A percentile compares a stretch with the other conserved stretches of the same genome.
These are phyloP conservation scores for Cryptocephalus moraei DNA, from an alignment of 2,888 invertebrate species.

Conservation along the genomic window DNA sequence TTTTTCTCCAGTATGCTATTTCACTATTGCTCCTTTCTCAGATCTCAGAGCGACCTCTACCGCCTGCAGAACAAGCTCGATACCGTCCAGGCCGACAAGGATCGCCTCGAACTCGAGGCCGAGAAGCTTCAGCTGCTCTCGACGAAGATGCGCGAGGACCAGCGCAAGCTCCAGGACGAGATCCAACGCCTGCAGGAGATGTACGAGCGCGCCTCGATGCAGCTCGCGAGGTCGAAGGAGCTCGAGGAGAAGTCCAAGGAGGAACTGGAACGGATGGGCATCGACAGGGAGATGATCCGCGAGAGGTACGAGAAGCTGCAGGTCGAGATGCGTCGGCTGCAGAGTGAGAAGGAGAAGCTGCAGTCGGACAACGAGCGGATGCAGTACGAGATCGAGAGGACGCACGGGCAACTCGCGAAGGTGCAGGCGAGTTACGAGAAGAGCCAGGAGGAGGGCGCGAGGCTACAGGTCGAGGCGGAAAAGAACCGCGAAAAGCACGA, in stretches of 20 bases:
- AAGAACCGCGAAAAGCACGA: slow-evolving; percentile 88
- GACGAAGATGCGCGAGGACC: slow-evolving; percentile 74
- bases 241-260: slow-evolving; percentile 85
- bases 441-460: slow-evolving; percentile 79
- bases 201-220: slow-evolving; percentile 78
- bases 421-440: slow-evolving; percentile 78
- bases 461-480: slow-evolving; percentile 78
- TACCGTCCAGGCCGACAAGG: slow-evolving; percentile 77
- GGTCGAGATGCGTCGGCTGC: slow-evolving; percentile 70
- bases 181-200: slow-evolving; percentile 76
- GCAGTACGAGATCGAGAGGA: slow-evolving; percentile 76
- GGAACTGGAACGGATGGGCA: slow-evolving; percentile 63
- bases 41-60: slow-evolving; percentile 83
- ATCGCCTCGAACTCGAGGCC: slow-evolving; percentile 72
- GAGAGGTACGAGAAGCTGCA: slow-evolving; percentile 84
- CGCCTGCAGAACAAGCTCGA: slow-evolving; percentile 83
- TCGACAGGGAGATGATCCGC: slow-evolving; percentile 78
- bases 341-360: slow-evolving; percentile 77
- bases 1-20: too few species aligned
- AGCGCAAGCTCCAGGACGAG: slow-evolving; percentile 80
- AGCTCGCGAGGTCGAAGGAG: slow-evolving; percentile 75
- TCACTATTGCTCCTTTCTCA: slow-evolving; percentile 32
- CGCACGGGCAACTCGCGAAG: slow-evolving; percentile 78
- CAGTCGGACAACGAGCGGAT: slow-evolving; percentile 75
- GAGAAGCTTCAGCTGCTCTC: slow-evolving; percentile 74